Percentiles rank a stretch among this genome's conserved stretches.
phyloP scores from a whole-genome alignment of 2,113 vertebrate genomes.

The Hirundichthys speculiger region DNA sequence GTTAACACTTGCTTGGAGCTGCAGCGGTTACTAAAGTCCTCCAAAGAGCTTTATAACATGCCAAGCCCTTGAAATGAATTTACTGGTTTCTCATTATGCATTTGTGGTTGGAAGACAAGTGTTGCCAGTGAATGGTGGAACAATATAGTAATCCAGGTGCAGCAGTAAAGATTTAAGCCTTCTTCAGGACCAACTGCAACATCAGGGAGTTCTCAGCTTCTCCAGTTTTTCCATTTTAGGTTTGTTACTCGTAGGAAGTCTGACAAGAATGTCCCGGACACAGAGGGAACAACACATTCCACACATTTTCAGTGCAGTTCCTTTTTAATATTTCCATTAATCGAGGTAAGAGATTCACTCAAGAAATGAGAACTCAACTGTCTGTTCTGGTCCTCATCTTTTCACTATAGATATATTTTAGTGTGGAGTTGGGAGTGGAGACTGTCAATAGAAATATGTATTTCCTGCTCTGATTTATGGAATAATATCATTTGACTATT shows the following conservation, averaged over 20 bases:
- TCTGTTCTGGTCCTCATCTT: conserved; percentile 8
- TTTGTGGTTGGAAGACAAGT: conserved; percentile 51
- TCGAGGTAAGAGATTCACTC: conserved; percentile 23
- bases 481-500: too few relatives aligned
- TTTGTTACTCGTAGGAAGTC: conserved; percentile 44
- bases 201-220: conserved; percentile 36
- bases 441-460: not conserved
- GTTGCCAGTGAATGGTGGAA: conserved; percentile 60
- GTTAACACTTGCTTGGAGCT: conserved; percentile 67
- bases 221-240: conserved; percentile 44
- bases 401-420: conserved; percentile 15
- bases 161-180: conserved; percentile 30
- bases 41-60: conserved; percentile 56
- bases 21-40: conserved; percentile 41
- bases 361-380: too few relatives aligned
- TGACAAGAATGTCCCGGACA: conserved; percentile 52
- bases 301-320: conserved; percentile 24
- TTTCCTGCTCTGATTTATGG: too few relatives aligned
- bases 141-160: conserved; percentile 58
- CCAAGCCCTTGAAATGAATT: conserved; percentile 71
- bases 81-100: conserved; percentile 53
- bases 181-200: conserved; percentile 40
- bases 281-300: conserved; percentile 56
- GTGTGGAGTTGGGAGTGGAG: conserved; percentile 4
- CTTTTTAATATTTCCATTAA: conserved; percentile 46